These are phyloP conservation scores for Drosophila simulans DNA, from an alignment of 1,140 invertebrate genomes.

Conservation along the genomic window DNA sequence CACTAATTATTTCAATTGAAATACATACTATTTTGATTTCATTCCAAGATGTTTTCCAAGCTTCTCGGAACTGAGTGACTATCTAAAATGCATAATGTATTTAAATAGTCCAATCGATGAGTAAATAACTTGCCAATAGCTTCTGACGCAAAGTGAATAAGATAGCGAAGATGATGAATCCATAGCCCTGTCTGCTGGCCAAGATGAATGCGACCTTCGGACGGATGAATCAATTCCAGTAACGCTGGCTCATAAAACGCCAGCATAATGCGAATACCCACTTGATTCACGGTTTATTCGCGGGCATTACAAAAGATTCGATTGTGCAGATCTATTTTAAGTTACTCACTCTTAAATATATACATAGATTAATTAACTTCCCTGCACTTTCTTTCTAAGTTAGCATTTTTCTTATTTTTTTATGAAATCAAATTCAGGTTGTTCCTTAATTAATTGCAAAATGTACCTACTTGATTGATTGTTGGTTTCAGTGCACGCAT, in stretches of 20 bases:
- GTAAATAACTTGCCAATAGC: background rate
- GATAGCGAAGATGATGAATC: conserved; percentile 13
- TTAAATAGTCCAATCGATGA: background rate
- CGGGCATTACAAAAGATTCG: background rate
- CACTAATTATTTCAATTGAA: too few species aligned
- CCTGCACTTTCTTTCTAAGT: too few species aligned
- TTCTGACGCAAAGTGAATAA: background rate
- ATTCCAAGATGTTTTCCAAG: background rate
- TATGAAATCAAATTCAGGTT: background rate
- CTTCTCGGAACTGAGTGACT: background rate
- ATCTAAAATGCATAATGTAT: background rate
- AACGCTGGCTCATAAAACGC: conserved; percentile 2
- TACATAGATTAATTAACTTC: too few species aligned
- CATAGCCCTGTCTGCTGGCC: conserved; percentile 4
- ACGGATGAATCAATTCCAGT: conserved; percentile 10
- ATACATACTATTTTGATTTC: too few species aligned
- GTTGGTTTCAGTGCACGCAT: conserved; percentile 11
- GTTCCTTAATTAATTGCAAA: background rate
- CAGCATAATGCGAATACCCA: conserved; percentile 24
- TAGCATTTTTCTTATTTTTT: too few species aligned
- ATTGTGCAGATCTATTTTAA: background rate
- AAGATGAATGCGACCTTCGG: conserved; percentile 18
- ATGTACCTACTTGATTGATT: background rate
- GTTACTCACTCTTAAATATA: too few species aligned
- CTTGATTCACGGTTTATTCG: conserved; percentile 36